Conservation (phyloP, 2,797 vertebrate genomes). For the Danio jaintianensis region DNA sequence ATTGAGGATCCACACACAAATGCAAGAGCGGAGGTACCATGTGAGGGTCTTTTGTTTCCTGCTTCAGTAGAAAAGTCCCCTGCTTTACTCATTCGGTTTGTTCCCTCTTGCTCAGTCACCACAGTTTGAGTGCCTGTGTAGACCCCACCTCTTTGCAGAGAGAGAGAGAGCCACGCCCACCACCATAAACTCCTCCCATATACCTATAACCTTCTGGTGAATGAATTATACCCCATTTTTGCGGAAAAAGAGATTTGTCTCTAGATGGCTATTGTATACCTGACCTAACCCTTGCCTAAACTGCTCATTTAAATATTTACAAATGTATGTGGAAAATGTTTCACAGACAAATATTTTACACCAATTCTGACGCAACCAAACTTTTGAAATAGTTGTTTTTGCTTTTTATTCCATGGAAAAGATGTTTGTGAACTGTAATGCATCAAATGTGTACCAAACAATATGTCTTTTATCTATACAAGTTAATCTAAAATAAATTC, state of each 20-base stretch:
- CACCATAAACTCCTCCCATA: not conserved
- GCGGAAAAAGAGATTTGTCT: not conserved
- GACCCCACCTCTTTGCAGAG: slow-evolving; percentile 1
- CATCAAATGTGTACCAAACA: no score
- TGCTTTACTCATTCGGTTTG: not conserved
- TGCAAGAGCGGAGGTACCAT: slow-evolving; percentile 77
- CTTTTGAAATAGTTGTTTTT: no score
- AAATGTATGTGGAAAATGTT: slow-evolving; percentile 1
- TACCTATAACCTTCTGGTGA: not conserved
- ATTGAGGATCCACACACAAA: slow-evolving; percentile 63
- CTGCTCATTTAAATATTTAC: not conserved
- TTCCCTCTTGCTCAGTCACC: slow-evolving; percentile 5
- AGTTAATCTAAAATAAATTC: no score
- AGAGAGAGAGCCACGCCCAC: not conserved
- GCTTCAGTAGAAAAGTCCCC: slow-evolving; percentile 33
- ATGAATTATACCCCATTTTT: not conserved
- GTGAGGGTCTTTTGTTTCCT: slow-evolving; percentile 18
- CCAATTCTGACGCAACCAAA: not conserved
- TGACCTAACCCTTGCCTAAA: slow-evolving; percentile 14
- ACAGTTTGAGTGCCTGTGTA: not conserved
- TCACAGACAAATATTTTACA: slow-evolving; percentile 19
- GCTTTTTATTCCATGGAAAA: no score
- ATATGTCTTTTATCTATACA: no score
- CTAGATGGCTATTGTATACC: not conserved
- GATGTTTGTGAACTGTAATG: no score